These are phyloP conservation scores for Trogon melanurus DNA, from an alignment of 2,113 vertebrate genomes.

Conservation along the genomic window DNA sequence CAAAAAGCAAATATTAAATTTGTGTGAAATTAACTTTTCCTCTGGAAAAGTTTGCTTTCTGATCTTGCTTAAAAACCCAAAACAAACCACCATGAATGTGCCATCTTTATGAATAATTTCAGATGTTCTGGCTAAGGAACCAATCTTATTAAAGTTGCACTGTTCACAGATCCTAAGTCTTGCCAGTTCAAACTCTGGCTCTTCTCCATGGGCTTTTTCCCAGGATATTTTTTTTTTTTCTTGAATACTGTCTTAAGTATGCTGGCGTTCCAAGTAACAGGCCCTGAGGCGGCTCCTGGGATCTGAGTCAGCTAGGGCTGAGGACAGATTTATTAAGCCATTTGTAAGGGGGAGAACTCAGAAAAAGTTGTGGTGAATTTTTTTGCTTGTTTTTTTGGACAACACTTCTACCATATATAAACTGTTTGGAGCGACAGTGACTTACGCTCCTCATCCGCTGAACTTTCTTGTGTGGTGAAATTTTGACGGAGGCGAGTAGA, in stretches of 20 bases:
- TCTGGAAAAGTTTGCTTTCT: not conserved
- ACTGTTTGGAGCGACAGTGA: no score
- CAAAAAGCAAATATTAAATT: not conserved
- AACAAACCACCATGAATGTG: not conserved
- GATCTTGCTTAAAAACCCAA: not conserved
- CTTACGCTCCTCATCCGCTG: not conserved
- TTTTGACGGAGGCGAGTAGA: not conserved
- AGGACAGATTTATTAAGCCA: not conserved
- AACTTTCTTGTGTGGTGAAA: not conserved
- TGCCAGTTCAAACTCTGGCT: constrained; percentile 54
- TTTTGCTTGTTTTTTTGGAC: not conserved
- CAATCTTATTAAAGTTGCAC: constrained; percentile 13
- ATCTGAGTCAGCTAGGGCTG: not conserved
- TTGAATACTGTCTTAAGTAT: not conserved
- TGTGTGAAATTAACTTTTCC: not conserved
- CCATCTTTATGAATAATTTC: not conserved
- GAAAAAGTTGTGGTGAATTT: not conserved
- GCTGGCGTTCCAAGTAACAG: not conserved
- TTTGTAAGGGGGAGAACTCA: not conserved
- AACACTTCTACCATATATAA: not conserved
- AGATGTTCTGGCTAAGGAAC: not conserved
- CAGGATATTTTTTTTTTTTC: not conserved
- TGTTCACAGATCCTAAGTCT: constrained; percentile 20
- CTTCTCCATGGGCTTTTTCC: constrained; percentile 24
- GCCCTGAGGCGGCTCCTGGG: not conserved